Evolutionary conservation across 2,797 vertebrate genomes (phyloP).

Genomic region (Amblyopsis hoosieri): DNA sequence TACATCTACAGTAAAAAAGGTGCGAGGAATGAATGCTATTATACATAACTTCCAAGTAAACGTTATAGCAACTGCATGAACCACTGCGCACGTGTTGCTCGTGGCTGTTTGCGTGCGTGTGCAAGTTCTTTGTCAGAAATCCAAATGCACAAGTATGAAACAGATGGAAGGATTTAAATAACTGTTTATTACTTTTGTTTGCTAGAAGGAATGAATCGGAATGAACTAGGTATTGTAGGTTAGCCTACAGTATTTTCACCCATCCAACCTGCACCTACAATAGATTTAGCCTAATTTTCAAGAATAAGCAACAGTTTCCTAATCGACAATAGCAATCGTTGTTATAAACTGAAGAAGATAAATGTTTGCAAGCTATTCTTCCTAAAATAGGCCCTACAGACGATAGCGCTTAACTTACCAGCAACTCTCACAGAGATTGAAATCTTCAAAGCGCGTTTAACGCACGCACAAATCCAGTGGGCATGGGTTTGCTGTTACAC

Average conservation of each 20-base stretch:
- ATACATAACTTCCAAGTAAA: constrained; percentile 45
- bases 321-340: no score
- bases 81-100: constrained; percentile 37
- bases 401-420: constrained; percentile 64
- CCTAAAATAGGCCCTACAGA: background rate
- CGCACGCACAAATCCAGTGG: constrained; percentile 32
- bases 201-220: background rate
- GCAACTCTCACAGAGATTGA: constrained; percentile 38
- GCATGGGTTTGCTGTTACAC: constrained; percentile 22
- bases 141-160: background rate
- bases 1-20: background rate
- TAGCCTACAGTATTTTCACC: constrained; percentile 10
- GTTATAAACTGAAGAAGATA: no score
- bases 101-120: constrained; percentile 27
- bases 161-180: background rate
- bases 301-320: no score
- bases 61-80: constrained; percentile 9
- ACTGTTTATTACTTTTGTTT: background rate
- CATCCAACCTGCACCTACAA: background rate
- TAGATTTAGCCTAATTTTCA: no score
- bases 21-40: constrained; percentile 16
- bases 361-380: no score
- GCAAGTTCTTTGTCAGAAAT: constrained; percentile 42
- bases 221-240: constrained; percentile 6
- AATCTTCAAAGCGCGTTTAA: constrained; percentile 40